Percentiles rank a stretch among this genome's conserved stretches.
These are phyloP conservation scores for Accipiter minullus DNA, from an alignment of 2,797 vertebrate genomes.

Conservation along the genomic window DNA sequence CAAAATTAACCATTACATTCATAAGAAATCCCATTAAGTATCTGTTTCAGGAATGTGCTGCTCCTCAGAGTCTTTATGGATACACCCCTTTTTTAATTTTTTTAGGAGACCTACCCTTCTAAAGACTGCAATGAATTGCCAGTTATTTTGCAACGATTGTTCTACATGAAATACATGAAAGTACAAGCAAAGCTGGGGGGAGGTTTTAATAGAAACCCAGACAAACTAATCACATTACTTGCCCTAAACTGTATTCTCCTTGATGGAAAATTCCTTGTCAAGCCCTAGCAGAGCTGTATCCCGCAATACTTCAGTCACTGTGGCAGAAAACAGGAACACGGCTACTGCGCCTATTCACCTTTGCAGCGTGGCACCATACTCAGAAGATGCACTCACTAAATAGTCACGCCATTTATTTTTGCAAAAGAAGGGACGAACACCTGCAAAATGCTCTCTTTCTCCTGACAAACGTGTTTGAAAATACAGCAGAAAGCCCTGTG, in stretches of 20 bases:
- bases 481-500: neutral
- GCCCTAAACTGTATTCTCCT: neutral
- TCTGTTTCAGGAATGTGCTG: constrained; percentile 10
- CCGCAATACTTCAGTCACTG: neutral
- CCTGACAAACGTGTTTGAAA: neutral
- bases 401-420: neutral
- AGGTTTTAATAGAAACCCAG: neutral
- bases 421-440: neutral
- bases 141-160: neutral
- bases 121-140: neutral
- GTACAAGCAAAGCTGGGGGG: neutral
- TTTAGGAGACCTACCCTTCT: neutral
- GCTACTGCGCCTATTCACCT: neutral
- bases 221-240: neutral
- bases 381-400: neutral
- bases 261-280: neutral
- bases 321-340: neutral
- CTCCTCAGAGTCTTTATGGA: neutral
- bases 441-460: neutral
- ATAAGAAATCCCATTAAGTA: neutral
- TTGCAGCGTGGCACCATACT: neutral
- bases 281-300: neutral
- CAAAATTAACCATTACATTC: constrained; percentile 33
- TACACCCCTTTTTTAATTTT: neutral
- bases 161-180: neutral